Base-by-base conservation (phyloP, 1,140 invertebrate genomes). In the Doryteuthis pealeii region DNA sequence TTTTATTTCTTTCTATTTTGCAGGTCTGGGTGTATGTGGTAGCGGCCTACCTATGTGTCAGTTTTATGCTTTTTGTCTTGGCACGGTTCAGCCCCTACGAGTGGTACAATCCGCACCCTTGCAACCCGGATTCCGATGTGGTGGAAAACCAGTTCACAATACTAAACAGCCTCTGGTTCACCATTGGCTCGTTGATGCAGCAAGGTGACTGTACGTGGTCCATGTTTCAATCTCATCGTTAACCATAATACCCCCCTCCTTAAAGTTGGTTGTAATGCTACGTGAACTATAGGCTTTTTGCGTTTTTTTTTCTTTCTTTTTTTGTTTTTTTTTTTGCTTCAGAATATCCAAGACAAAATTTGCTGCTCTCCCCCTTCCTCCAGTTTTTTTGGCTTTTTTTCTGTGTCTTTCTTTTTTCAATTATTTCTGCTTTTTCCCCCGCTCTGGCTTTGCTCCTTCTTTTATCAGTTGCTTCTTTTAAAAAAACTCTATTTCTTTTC, bases 81-180 rank as follows among this genome's bases (percentile, higher is more conserved):
- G 96, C 96, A 0, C 90, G 87, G 58, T 97, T 99, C 88, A 96
- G 94, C 22, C 96, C 96, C n/a, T 98, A 98, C 87, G 96, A 99
- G 88, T 99, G 96, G 96, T 94, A 92, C 85, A 96, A 94, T 87
- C 94, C 93, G 5, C 66, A 68, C 31, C 66, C 66, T 33, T 68
- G 66, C 32, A 92, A 94, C 74, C 92, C 92, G 72, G 94, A 95
- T 82, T 93, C 92, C 1, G 88, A 90, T 72, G 85, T 90, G 6
- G 92, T 97, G 66, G 95, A 97, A 84, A 98, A 98, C 86, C 95
- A 97, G 89, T 98, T 98, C 88, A 96, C 93, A 70, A 91, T 98
- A 62, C 93, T 94, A 78, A 98, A 99, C 88, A 93, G 92, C 83
- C 93, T 96, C 84, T 97, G 95, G 95, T 97, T 97, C 88, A 95